Evolutionary conservation across 2,113 vertebrate species (phyloP), one percentile per base, ranked within the genome.

Genomic region (human (Homo sapiens)): DNA sequence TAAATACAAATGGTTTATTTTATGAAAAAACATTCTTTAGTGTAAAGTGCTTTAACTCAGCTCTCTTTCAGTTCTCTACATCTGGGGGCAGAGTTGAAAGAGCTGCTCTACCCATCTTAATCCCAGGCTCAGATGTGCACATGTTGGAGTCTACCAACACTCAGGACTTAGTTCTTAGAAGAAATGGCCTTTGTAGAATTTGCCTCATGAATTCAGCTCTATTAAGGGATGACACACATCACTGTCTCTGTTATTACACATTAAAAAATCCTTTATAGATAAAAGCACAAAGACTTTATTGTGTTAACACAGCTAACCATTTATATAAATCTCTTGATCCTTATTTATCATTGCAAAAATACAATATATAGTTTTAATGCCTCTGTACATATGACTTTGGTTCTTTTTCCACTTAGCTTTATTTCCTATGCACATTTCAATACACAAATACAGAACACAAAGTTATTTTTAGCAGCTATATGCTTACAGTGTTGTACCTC

Each of bases 361-460:
- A 45, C n/a, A 87, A 73, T n/a, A 73, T 55, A 45, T 45, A 80
- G 11, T 89, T 89, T 94, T 70, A 81, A 89, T 76, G 20, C 14
- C 76, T 61, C 23, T 40, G 20, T 78, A 43, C 38, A 59, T 61
- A 45, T 72, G 78, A 61, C 35, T 78, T 83, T 92, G 43, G 17
- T 50, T 90, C 30, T 86, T 81, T 96, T 85, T 18, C 45, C 27
- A 80, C 55, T 81, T 84, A 93, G 48, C 45, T 94, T 86, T 93
- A 85, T 76, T 96, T 76, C 66, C 38, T 52, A 55, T 75, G 52
- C 45, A 75, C 64, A 64, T 52, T 80, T 66, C 55, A 52, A 45
- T 68, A 90, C 27, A 73, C 27, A 68, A 86, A 94, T 61, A 80
- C n/a, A 92, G n/a, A 81, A 76, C 57, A 92, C 20, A 16, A 55